Conservation (phyloP, 2,797 vertebrate genomes). For the Pseudochirops corinnae region DNA sequence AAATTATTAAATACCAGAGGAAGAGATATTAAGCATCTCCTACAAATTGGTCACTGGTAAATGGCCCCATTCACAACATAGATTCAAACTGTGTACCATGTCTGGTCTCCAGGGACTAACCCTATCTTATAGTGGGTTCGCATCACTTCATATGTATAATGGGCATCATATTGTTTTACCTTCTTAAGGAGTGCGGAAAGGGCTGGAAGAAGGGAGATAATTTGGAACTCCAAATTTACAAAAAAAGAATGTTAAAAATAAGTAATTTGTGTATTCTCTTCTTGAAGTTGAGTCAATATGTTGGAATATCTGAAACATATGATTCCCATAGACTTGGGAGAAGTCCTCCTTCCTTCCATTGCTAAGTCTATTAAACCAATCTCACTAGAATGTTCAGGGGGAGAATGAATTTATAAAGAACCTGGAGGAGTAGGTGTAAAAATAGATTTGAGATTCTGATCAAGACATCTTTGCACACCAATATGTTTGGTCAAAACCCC, state of each 20-base stretch:
- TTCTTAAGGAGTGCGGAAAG: not conserved
- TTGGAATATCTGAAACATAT: not conserved
- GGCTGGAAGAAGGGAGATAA: not conserved
- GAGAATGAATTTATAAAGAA: not conserved
- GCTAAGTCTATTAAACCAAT: not conserved
- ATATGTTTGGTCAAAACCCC: not conserved
- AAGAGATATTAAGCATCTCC: not conserved
- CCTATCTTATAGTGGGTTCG: not conserved
- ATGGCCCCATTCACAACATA: not conserved
- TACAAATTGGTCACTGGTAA: not conserved
- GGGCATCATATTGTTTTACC: not conserved
- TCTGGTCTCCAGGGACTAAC: not conserved
- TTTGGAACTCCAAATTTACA: not conserved
- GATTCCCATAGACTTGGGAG: not conserved
- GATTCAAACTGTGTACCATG: not conserved
- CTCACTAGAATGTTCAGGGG: not conserved
- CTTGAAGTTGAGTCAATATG: not conserved
- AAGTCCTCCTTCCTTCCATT: not conserved
- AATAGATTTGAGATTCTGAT: not conserved
- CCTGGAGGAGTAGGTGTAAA: not conserved
- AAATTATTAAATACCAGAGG: not conserved
- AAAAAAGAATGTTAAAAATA: not conserved
- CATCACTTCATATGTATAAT: not conserved
- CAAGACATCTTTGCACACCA: not conserved
- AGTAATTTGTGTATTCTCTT: not conserved